These are phyloP conservation scores for Dinocampus coccinellae DNA, from an alignment of 2,888 invertebrate genomes.

Conservation along the genomic window DNA sequence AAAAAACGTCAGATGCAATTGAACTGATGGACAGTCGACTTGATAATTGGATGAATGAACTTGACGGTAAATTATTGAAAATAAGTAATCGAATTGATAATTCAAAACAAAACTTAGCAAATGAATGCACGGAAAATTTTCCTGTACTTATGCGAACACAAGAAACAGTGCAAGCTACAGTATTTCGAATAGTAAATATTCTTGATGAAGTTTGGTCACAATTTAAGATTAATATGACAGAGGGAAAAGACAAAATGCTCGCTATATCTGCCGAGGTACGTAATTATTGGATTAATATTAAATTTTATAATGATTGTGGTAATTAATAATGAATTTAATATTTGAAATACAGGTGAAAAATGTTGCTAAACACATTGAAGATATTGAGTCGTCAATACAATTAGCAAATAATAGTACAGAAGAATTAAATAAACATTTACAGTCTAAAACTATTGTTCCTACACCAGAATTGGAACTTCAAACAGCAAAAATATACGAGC, in stretches of 20 bases:
- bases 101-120: conserved; percentile 26
- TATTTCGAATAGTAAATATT: conserved; percentile 51
- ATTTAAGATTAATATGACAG: conserved; percentile 45
- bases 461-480: conserved; percentile 53
- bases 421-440: conserved; percentile 42
- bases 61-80: conserved; percentile 69
- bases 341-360: conserved; percentile 50
- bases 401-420: conserved; percentile 49
- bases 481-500: conserved; percentile 48
- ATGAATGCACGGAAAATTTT: conserved; percentile 47
- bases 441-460: conserved; percentile 40
- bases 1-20: conserved; percentile 75
- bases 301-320: not conserved
- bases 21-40: conserved; percentile 71
- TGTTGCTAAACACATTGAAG: conserved; percentile 48
- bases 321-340: not conserved
- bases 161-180: conserved; percentile 47
- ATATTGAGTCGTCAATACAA: conserved; percentile 52
- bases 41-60: conserved; percentile 67
- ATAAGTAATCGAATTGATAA: conserved; percentile 53
- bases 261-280: conserved; percentile 46
- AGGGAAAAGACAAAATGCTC: conserved; percentile 45
- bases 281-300: not conserved
- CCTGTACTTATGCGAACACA: conserved; percentile 54
- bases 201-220: conserved; percentile 46